Evolutionary conservation across 2,888 invertebrate genomes (phyloP).

Genomic region (Deilephila elpenor): DNA sequence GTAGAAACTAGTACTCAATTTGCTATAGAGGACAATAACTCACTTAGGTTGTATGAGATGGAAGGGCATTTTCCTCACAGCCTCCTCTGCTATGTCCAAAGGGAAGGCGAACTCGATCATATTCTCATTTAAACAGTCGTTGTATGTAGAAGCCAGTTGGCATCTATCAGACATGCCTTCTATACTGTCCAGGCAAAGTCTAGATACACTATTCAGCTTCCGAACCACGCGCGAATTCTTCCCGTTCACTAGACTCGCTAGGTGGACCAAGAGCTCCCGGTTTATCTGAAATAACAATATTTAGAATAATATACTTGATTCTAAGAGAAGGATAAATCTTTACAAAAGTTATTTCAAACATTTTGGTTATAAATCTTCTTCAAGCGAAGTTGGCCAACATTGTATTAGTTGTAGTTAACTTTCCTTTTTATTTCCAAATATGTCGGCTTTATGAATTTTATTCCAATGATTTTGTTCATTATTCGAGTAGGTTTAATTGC

Average conservation of each 20-base stretch:
- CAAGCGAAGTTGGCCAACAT: no score
- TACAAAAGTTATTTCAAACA: no score
- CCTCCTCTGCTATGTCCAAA: slow-evolving; percentile 75
- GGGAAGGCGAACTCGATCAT: slow-evolving; percentile 80
- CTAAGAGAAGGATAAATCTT: no score
- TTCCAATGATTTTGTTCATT: no score
- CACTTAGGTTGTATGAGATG: slow-evolving; percentile 79
- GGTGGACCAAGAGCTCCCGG: slow-evolving; percentile 72
- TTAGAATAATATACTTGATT: neutral
- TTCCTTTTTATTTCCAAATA: neutral
- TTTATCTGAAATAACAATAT: slow-evolving; percentile 61
- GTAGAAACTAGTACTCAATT: no score
- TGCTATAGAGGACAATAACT: slow-evolving; percentile 46
- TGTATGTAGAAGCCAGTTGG: slow-evolving; percentile 76
- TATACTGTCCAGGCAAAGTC: slow-evolving; percentile 74
- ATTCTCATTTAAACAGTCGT: slow-evolving; percentile 77
- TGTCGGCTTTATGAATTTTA: neutral
- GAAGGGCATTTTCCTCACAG: slow-evolving; percentile 78
- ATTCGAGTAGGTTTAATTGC: no score
- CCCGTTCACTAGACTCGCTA: slow-evolving; percentile 75
- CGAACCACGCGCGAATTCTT: slow-evolving; percentile 76
- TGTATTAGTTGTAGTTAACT: neutral
- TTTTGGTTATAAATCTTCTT: neutral
- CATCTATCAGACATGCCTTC: slow-evolving; percentile 77
- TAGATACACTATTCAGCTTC: slow-evolving; percentile 72